Conservation (phyloP, 2,888 invertebrate species). For the Ornithoptera priamus region DNA sequence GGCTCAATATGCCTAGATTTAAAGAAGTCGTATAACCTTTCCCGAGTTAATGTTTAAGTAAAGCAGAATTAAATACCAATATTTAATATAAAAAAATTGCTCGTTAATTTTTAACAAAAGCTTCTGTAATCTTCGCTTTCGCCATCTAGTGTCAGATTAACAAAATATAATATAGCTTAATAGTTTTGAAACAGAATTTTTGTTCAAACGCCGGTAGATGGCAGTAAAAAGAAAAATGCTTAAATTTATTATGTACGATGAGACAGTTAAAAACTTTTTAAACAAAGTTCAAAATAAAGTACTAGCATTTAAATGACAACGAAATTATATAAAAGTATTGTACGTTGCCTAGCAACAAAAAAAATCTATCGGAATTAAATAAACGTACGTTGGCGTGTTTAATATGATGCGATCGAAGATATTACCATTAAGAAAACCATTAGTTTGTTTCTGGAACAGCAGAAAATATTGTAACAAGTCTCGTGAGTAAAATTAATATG, state of each 20-base stretch:
- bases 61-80: no score
- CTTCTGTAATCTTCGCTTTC: not conserved
- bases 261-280: no score
- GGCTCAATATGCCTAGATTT: no score
- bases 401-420: conserved; percentile 34
- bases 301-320: not conserved
- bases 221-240: not conserved
- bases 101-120: not conserved
- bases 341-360: conserved; percentile 17
- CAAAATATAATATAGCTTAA: not conserved
- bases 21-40: no score
- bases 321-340: not conserved
- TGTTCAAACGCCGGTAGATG: not conserved
- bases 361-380: not conserved
- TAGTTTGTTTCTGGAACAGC: conserved; percentile 28
- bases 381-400: not conserved
- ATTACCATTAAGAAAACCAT: conserved; percentile 31
- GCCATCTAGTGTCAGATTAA: not conserved
- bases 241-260: not conserved
- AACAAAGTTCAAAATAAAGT: no score
- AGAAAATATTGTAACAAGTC: conserved; percentile 35
- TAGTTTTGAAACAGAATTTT: not conserved
- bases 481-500: conserved; percentile 26
- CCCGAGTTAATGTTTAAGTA: no score
- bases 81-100: no score